phyloP scores from a whole-genome alignment of 2,113 vertebrate species.

The Pachycephala philippinensis region DNA sequence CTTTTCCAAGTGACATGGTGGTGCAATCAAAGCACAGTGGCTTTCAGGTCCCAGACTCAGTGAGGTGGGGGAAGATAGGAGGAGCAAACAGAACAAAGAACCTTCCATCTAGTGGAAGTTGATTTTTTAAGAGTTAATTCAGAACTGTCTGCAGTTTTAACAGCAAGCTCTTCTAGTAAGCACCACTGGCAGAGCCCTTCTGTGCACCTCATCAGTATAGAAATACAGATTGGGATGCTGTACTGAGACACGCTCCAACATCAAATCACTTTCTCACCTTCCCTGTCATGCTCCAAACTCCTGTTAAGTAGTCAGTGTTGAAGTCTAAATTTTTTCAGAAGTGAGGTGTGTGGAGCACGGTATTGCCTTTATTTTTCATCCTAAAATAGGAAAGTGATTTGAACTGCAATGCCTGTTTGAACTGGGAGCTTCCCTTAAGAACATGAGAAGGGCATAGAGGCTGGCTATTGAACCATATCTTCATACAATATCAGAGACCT shows the following conservation, averaged over 20 bases:
- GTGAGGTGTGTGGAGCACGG: neutral
- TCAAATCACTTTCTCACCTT: neutral
- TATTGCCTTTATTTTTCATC: neutral
- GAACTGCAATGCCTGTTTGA: neutral
- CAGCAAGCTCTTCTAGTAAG: neutral
- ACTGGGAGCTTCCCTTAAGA: neutral
- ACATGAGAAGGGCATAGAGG: neutral
- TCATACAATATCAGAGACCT: neutral
- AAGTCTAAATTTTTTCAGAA: neutral
- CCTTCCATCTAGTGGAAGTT: neutral
- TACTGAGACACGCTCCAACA: accelerated
- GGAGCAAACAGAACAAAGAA: neutral
- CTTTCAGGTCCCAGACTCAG: neutral
- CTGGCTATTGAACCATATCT: neutral
- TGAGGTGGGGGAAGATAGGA: neutral
- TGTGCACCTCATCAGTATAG: neutral
- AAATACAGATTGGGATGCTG: neutral
- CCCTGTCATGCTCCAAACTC: neutral
- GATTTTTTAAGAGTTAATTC: neutral
- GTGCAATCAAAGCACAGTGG: neutral
- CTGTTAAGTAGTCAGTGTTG: neutral
- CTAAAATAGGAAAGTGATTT: neutral
- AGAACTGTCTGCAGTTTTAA: neutral
- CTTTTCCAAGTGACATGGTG: neutral
- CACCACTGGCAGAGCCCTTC: neutral